These are phyloP conservation scores for Metallyticus violacea DNA, from an alignment of 2,888 invertebrate genomes.

Conservation along the genomic window DNA sequence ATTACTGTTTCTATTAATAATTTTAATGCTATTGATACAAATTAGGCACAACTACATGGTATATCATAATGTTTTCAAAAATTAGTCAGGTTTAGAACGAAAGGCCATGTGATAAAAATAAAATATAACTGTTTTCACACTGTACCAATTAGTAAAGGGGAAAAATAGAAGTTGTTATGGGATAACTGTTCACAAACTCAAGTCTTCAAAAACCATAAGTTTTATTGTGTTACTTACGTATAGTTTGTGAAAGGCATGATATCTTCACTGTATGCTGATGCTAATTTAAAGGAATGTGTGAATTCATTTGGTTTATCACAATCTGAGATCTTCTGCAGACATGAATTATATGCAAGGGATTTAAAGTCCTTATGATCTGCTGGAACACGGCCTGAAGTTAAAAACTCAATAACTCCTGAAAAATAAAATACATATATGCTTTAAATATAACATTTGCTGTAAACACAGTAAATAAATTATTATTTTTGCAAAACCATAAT, in stretches of 20 bases:
- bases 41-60: too few relatives aligned
- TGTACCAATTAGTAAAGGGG: too few relatives aligned
- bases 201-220: too few relatives aligned
- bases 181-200: too few relatives aligned
- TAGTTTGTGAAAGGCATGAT: constrained; percentile 98
- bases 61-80: too few relatives aligned
- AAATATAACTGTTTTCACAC: too few relatives aligned
- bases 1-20: too few relatives aligned
- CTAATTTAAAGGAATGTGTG: constrained; percentile 93
- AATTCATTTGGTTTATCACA: constrained; percentile 84
- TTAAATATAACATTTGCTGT: neutral
- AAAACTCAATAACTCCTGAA: constrained; percentile 91
- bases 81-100: too few relatives aligned
- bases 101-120: too few relatives aligned
- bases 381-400: constrained; percentile 85
- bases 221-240: constrained; percentile 89
- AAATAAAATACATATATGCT: neutral
- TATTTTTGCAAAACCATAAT: too few relatives aligned
- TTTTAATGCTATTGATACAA: too few relatives aligned
- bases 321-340: constrained; percentile 84
- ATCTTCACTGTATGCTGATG: constrained; percentile 91
- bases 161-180: too few relatives aligned
- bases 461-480: neutral
- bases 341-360: constrained; percentile 87
- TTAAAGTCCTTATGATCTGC: constrained; percentile 96